A percentile compares a stretch with the other conserved stretches of the same genome.
These are phyloP conservation scores for Brotogeris chrysoptera DNA, from an alignment of 2,797 vertebrate genomes.

Conservation along the genomic window DNA sequence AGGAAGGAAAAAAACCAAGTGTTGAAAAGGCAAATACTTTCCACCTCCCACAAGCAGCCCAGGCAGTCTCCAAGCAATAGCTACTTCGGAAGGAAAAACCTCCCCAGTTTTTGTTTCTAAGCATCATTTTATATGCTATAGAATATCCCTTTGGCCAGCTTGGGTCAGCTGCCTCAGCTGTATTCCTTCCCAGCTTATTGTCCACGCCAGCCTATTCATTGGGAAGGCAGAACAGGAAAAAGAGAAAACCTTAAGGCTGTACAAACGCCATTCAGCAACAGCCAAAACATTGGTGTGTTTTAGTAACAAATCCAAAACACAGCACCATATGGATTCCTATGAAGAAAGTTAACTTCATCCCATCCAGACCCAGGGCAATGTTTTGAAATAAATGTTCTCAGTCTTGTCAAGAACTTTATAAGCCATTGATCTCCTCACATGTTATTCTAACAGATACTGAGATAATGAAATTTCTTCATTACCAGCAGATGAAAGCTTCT, in stretches of 20 bases:
- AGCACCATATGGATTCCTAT: neutral
- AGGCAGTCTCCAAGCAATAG: neutral
- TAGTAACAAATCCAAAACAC: neutral
- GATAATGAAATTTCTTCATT: neutral
- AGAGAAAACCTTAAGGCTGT: neutral
- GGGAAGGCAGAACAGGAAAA: neutral
- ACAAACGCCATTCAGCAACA: neutral
- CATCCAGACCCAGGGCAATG: neutral
- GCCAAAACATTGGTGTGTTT: neutral
- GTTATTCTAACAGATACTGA: neutral
- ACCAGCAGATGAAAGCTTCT: neutral
- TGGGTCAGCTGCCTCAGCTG: neutral
- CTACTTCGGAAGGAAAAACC: neutral
- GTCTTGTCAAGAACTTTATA: neutral
- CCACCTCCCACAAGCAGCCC: neutral
- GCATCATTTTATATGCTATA: neutral
- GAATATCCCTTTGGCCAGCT: neutral
- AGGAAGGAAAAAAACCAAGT: neutral
- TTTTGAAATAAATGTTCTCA: neutral
- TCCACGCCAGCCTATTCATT: neutral
- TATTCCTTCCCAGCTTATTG: neutral
- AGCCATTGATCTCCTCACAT: neutral
- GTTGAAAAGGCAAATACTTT: neutral
- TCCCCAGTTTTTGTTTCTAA: neutral
- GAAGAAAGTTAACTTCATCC: neutral